phyloP scores from a whole-genome alignment of 1,140 invertebrate genomes.

The Archegozetes longisetosus region DNA sequence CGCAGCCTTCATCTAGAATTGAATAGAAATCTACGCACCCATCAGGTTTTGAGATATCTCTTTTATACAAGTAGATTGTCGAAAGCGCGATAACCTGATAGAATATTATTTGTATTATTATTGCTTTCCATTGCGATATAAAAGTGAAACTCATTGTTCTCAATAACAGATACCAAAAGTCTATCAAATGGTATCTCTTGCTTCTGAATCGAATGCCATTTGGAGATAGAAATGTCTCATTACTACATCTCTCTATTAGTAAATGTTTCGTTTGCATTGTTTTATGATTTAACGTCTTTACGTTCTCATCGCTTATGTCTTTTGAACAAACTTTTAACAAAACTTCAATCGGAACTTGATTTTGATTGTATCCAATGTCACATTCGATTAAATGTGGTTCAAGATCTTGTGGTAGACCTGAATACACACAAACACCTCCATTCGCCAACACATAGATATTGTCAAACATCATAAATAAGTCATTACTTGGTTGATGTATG shows the following conservation, averaged over 20 bases:
- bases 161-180: not conserved
- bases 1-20: not conserved
- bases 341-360: not conserved
- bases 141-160: not conserved
- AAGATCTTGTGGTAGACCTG: constrained; percentile 21
- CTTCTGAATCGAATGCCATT: not conserved
- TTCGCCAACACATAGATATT: constrained; percentile 13
- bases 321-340: not conserved
- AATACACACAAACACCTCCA: constrained; percentile 23
- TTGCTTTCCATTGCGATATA: not conserved
- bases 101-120: not conserved
- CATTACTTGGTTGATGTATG: constrained; percentile 88
- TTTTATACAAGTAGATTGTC: not conserved
- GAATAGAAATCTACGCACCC: not conserved
- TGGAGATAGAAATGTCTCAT: not conserved
- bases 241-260: not conserved
- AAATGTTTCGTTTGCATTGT: not conserved
- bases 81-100: not conserved
- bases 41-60: not conserved
- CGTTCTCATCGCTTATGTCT: not conserved
- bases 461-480: constrained; percentile 90
- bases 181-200: not conserved
- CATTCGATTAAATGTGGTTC: not conserved
- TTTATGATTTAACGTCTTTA: not conserved
- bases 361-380: not conserved